Evolutionary conservation across 1,140 invertebrate species (phyloP).

Genomic region (Rhopalosiphum maidis): DNA sequence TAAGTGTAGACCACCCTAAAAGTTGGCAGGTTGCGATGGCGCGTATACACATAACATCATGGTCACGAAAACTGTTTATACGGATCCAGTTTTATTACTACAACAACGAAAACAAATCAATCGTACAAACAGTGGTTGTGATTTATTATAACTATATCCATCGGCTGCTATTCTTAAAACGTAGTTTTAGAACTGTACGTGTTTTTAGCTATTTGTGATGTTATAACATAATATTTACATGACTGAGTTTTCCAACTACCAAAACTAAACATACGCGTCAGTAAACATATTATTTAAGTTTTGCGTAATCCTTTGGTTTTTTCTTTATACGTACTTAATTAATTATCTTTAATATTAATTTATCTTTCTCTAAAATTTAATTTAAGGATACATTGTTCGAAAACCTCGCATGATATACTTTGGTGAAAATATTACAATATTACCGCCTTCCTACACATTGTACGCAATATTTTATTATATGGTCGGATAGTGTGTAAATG

Average conservation of each 20-base stretch:
- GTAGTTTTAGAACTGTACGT: neutral
- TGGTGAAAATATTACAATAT: neutral
- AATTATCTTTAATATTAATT: constrained; percentile 17
- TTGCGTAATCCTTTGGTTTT: neutral
- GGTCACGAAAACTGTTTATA: neutral
- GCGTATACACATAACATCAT: neutral
- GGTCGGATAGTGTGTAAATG: neutral
- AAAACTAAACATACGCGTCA: neutral
- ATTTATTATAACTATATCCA: neutral
- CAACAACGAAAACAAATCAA: neutral
- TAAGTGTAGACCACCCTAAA: neutral
- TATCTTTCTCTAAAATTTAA: constrained; percentile 27
- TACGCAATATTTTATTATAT: neutral
- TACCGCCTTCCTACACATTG: neutral
- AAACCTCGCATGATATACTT: neutral
- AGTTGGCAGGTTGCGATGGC: neutral
- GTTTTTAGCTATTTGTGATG: neutral
- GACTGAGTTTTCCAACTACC: neutral
- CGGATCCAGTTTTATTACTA: neutral
- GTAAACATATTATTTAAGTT: constrained; percentile 7
- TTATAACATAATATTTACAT: neutral
- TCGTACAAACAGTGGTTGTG: neutral
- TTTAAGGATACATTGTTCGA: neutral
- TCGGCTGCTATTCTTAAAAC: neutral
- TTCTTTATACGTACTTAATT: constrained; percentile 8